Percentiles rank a stretch among this genome's conserved stretches.
Evolutionary conservation across 2,113 vertebrate genomes (phyloP).

Genomic region (Dromas ardeola): DNA sequence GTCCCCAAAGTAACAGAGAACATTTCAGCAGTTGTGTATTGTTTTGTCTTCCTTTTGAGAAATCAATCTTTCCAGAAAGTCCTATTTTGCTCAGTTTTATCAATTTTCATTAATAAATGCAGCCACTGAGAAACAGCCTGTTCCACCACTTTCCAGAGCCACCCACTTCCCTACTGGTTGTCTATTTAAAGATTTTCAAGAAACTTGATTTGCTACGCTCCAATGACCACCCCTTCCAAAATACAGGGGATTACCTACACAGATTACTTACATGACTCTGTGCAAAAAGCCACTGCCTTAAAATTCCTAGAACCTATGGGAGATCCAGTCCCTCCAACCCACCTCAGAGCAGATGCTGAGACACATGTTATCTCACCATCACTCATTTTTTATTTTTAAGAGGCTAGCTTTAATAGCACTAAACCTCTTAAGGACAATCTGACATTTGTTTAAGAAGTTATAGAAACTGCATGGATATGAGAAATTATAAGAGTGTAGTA

Average conservation of each 20-base stretch:
- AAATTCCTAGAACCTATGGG: not conserved
- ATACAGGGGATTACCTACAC: not conserved
- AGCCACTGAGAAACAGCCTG: not conserved
- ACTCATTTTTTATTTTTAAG: not conserved
- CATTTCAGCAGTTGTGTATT: not conserved
- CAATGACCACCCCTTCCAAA: not conserved
- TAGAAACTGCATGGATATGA: not conserved
- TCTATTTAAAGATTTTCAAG: constrained; percentile 13
- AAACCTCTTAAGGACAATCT: not conserved
- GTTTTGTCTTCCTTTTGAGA: not conserved
- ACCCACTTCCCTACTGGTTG: not conserved
- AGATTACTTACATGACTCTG: not conserved
- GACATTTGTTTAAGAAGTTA: not conserved
- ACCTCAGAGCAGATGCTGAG: not conserved
- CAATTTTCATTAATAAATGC: not conserved
- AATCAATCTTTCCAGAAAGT: not conserved
- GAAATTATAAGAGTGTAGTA: not conserved
- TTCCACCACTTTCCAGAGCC: not conserved
- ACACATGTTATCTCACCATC: not conserved
- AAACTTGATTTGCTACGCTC: not conserved
- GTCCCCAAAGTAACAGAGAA: not conserved
- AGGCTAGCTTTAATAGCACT: not conserved
- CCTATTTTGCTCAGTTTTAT: not conserved
- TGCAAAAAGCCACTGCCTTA: not conserved
- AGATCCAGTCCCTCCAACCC: not conserved